Percentiles rank a stretch among this genome's conserved stretches.
These are phyloP conservation scores for Heterocephalus glaber DNA, from an alignment of 2,113 vertebrate genomes.

Conservation along the genomic window DNA sequence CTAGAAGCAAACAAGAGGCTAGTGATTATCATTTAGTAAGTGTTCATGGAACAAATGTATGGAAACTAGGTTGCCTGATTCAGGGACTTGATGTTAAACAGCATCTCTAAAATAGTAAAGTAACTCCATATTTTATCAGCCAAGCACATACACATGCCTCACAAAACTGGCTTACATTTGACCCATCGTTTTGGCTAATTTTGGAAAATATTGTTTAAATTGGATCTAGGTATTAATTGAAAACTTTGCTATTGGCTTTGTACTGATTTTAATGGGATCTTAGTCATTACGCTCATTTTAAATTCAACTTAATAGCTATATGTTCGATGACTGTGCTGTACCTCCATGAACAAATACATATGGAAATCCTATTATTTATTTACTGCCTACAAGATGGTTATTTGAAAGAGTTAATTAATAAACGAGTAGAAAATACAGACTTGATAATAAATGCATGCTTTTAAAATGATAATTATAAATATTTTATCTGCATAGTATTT, in stretches of 20 bases:
- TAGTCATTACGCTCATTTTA: neutral
- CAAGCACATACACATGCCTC: neutral
- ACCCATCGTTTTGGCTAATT: conserved; percentile 1
- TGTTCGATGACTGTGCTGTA: neutral
- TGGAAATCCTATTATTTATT: neutral
- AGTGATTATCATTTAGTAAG: neutral
- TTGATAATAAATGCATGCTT: neutral
- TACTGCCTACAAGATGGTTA: neutral
- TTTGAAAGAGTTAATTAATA: conserved; percentile 43
- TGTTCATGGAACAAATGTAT: neutral
- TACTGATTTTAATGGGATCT: neutral
- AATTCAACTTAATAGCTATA: neutral
- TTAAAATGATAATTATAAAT: neutral
- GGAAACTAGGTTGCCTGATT: neutral
- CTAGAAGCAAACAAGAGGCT: neutral
- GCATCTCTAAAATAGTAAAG: neutral
- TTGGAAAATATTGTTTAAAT: neutral
- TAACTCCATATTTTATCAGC: neutral
- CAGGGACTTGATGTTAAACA: neutral
- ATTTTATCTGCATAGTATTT: neutral
- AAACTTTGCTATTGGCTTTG: neutral
- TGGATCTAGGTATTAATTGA: neutral
- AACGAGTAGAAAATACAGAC: neutral
- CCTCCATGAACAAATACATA: neutral
- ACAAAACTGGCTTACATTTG: neutral